phyloP scores from a whole-genome alignment of 2,113 vertebrate genomes.

The Helogale parvula region DNA sequence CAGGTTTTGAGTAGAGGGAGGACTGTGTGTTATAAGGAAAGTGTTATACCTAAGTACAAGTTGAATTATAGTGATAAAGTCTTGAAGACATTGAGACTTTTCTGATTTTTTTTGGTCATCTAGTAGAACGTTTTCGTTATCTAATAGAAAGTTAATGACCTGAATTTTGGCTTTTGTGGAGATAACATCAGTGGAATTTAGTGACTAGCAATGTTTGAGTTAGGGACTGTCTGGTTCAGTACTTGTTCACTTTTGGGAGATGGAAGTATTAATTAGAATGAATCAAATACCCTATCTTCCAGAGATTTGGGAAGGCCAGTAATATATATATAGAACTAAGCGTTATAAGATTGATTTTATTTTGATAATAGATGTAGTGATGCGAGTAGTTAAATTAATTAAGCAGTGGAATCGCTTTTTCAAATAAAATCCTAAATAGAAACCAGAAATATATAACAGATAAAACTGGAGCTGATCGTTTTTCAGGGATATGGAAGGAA shows the following conservation, averaged over 20 bases:
- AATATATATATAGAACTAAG: not conserved
- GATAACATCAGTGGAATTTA: not conserved
- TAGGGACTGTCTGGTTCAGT: not conserved
- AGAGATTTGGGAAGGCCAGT: not conserved
- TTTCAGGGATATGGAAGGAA: not conserved
- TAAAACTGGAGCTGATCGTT: not conserved
- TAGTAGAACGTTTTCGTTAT: not conserved
- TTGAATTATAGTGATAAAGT: not conserved
- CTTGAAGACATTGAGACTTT: not conserved
- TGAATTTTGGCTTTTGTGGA: not conserved
- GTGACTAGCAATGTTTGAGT: not conserved
- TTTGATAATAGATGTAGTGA: not conserved
- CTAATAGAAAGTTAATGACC: not conserved
- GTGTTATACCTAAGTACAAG: not conserved
- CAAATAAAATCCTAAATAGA: not conserved
- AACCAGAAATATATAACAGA: not conserved
- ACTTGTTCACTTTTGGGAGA: not conserved
- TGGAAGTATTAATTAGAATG: constrained; percentile 1
- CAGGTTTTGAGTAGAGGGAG: not conserved
- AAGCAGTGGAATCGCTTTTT: not conserved
- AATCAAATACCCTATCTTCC: not conserved
- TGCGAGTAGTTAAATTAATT: not conserved
- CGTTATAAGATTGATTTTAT: not conserved
- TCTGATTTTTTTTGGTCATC: not conserved
- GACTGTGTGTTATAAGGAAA: not conserved